phyloP scores from a whole-genome alignment of 2,888 invertebrate species.

The Drepanosiphum platanoidis region DNA sequence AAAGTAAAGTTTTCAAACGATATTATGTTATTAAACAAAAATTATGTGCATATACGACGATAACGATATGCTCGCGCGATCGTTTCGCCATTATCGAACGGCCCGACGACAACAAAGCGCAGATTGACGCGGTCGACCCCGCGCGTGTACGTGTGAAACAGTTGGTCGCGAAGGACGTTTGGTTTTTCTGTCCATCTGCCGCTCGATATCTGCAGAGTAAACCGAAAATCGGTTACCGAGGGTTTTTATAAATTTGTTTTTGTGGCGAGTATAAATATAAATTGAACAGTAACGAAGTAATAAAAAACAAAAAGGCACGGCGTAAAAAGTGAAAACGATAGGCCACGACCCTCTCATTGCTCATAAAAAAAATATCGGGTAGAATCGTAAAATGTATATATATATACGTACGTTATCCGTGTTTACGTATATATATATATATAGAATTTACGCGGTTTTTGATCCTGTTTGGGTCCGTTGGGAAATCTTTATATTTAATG shows the following conservation, averaged over 20 bases:
- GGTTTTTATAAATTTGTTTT: conserved; percentile 31
- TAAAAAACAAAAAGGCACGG: conserved; percentile 43
- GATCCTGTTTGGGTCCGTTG: conserved; percentile 23
- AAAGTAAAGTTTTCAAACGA: no score
- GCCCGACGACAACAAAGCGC: neutral
- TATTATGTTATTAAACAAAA: no score
- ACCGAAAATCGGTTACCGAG: conserved; percentile 4
- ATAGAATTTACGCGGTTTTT: conserved; percentile 43
- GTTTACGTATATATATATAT: conserved; percentile 28
- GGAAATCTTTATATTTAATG: conserved; percentile 54
- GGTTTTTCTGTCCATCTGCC: conserved; percentile 30
- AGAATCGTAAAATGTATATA: conserved; percentile 43
- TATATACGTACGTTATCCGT: no score
- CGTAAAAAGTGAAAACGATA: conserved; percentile 56
- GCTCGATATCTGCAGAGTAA: neutral
- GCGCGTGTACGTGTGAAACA: neutral
- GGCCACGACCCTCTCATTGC: conserved; percentile 33
- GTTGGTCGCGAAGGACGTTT: conserved; percentile 3
- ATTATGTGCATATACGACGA: no score
- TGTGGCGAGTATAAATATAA: conserved; percentile 53
- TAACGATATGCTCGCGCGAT: neutral
- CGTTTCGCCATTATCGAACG: conserved; percentile 19
- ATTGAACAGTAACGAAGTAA: conserved; percentile 51
- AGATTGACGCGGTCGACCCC: neutral
- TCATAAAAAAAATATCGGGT: conserved; percentile 49